Evolutionary conservation across 1,140 invertebrate genomes (phyloP), one percentile per base, ranked within the genome.

Genomic region (Drosophila elegans): DNA sequence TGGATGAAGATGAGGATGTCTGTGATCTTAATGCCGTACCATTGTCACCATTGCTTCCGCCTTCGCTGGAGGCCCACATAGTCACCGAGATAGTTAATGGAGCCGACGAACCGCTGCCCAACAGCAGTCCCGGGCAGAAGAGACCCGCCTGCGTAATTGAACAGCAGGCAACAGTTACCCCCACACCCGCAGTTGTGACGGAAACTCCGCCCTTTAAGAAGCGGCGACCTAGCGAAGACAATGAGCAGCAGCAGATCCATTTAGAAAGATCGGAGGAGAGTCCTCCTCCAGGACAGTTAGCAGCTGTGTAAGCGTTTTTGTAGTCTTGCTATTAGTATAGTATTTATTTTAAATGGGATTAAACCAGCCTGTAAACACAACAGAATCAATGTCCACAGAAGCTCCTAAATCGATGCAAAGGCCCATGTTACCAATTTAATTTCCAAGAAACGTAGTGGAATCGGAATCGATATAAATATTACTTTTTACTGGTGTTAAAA

Each of bases 1-100:
- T 78, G 27, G 59, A 74, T 46, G 69, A 66, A 16, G 52, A 74
- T 38, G 55, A 74, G 13, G 85, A 69, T 46, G 74, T 60, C 4
- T 80, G 77, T 42, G 85, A 89, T 59, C 41, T 84, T 6, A 85
- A 90, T 68, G 77, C 68, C 3, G 79, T 74, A 5, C 81, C 90
- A 3, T 45, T 91, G 44, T 88, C 90, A 3, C 86, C 90, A 1
- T 38, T 91, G 16, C 60, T 91, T 6, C 74, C 90, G 4, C 79
- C 90, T 0, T 74, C 90, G 2, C 52, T 91, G n/a, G 85, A 91
- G 55, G 86, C 78, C 2, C 90, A 90, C 49, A 88, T 91, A 27
- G 90, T 91, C 39, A 90, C 75, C 9, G 90, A 91, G 51, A 90
- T 91, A 48, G 54, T 78, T 4, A 74, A 41, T 39, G 72, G 74